These are phyloP conservation scores for Incurvaria masculella DNA, from an alignment of 2,888 invertebrate species.

Conservation along the genomic window DNA sequence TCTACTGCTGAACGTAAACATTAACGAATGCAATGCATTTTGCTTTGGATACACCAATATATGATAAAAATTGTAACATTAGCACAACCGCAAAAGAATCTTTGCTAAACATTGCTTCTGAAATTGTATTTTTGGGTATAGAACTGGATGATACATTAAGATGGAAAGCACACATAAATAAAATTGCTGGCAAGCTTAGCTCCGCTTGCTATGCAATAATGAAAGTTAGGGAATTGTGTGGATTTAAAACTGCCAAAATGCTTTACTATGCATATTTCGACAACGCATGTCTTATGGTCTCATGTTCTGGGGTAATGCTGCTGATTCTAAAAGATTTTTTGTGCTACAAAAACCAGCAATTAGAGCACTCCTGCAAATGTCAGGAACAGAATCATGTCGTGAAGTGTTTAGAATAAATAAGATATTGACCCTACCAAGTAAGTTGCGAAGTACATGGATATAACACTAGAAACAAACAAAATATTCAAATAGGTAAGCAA, in stretches of 20 bases:
- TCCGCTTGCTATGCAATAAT: background rate
- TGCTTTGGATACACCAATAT: no score
- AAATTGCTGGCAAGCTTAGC: background rate
- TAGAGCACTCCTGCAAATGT: no score
- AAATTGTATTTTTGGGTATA: background rate
- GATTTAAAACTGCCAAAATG: background rate
- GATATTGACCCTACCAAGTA: no score
- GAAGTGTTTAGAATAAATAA: no score
- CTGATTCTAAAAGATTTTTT: no score
- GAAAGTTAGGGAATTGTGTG: background rate
- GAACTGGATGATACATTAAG: background rate
- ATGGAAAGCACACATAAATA: background rate
- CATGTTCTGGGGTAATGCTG: background rate
- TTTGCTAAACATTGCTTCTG: background rate
- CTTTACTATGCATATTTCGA: background rate
- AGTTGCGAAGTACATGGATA: no score
- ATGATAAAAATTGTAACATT: background rate
- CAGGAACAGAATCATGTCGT: no score
- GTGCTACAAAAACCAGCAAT: no score
- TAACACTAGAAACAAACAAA: no score
- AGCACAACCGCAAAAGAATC: background rate
- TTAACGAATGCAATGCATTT: background rate
- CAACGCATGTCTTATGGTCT: background rate
- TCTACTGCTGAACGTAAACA: background rate
- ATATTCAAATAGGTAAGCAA: no score